These are phyloP conservation scores for Hemiprocne comata DNA, from an alignment of 2,113 vertebrate genomes.

Conservation along the genomic window DNA sequence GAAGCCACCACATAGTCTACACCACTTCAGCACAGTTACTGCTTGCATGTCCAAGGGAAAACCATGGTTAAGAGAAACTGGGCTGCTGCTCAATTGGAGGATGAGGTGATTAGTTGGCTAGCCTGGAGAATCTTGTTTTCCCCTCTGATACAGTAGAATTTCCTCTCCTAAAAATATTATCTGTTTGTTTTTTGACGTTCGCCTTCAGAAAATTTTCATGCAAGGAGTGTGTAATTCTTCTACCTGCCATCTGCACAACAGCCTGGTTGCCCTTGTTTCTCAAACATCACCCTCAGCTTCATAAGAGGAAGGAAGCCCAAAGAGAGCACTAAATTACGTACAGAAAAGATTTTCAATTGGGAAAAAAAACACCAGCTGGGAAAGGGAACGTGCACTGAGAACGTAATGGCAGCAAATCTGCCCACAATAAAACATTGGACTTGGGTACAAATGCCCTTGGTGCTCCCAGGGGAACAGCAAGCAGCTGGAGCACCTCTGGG, in stretches of 20 bases:
- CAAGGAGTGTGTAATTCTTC: neutral
- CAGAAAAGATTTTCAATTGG: neutral
- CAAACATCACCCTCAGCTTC: neutral
- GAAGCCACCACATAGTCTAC: neutral
- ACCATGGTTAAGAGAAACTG: neutral
- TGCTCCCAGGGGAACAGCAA: neutral
- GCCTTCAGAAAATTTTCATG: neutral
- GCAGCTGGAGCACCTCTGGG: slow-evolving; percentile 26
- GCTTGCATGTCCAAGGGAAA: neutral
- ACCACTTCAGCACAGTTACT: neutral
- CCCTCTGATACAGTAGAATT: neutral
- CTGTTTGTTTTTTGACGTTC: neutral
- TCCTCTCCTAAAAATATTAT: neutral
- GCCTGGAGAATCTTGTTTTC: neutral
- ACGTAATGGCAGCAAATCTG: neutral
- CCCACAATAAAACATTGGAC: neutral
- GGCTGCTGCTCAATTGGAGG: neutral
- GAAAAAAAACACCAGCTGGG: neutral
- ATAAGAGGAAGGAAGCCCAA: neutral
- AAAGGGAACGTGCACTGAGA: neutral
- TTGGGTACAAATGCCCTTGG: neutral
- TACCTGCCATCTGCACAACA: neutral
- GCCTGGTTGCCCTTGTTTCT: neutral
- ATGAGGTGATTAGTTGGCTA: neutral
- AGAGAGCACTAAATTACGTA: neutral